Conservation (phyloP, 2,113 vertebrate genomes). For the Passer montanus region DNA sequence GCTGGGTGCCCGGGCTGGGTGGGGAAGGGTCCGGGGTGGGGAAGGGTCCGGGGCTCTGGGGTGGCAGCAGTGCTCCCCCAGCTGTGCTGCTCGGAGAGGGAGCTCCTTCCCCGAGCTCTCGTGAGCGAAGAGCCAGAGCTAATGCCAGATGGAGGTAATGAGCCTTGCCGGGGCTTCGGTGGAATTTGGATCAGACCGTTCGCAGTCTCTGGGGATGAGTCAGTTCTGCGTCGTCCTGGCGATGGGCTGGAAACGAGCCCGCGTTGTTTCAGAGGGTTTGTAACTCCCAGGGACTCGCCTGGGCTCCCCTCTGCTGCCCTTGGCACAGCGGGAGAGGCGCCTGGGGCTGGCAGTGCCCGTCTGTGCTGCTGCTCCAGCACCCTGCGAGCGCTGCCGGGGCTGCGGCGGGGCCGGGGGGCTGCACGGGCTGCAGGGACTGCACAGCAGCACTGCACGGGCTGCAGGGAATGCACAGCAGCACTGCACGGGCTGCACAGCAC, state of each 20-base stretch:
- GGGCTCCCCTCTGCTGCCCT: neutral
- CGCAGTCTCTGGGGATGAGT: constrained; percentile 21
- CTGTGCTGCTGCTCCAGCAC: neutral
- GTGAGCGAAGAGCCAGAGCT: constrained; percentile 33
- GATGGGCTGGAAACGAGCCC: neutral
- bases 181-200: constrained; percentile 47
- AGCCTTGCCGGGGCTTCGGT: constrained; percentile 20
- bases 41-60: neutral
- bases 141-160: constrained; percentile 42
- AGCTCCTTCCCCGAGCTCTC: neutral
- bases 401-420: neutral
- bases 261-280: neutral
- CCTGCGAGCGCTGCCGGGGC: fast-evolving
- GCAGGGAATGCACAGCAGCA: too few relatives aligned
- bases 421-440: too few relatives aligned
- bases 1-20: fast-evolving
- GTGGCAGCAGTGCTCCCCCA: fast-evolving
- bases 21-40: neutral
- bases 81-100: neutral
- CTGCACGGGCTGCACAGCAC: too few relatives aligned
- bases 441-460: too few relatives aligned
- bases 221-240: neutral
- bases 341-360: fast-evolving
- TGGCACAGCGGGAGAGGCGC: neutral
- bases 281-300: fast-evolving